These are phyloP conservation scores for Drosophila lutescens DNA, from an alignment of 2,888 invertebrate species.

Conservation along the genomic window DNA sequence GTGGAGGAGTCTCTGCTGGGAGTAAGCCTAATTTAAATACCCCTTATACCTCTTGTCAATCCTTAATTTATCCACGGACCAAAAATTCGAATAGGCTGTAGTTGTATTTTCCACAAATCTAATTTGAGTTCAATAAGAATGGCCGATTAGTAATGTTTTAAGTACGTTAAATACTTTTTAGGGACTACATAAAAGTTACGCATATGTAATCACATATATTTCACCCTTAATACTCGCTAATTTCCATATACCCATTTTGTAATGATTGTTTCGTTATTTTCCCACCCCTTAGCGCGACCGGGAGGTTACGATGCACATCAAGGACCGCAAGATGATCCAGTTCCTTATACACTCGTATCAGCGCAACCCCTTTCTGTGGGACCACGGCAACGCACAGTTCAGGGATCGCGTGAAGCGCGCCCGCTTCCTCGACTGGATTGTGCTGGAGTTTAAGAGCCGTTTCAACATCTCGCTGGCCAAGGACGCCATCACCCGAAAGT, in stretches of 20 bases:
- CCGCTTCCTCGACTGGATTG: conserved; percentile 80
- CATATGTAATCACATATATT: background rate
- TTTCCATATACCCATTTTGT: background rate
- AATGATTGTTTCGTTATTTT: background rate
- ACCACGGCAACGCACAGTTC: conserved; percentile 81
- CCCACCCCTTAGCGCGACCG: conserved; percentile 52
- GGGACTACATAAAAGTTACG: background rate
- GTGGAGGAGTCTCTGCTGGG: conserved; percentile 80
- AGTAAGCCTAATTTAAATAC: conserved; percentile 49
- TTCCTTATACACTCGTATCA: conserved; percentile 81
- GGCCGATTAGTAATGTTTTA: too few relatives aligned
- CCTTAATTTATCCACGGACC: too few relatives aligned
- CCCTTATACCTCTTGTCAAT: too few relatives aligned
- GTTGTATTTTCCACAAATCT: too few relatives aligned
- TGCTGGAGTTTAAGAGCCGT: conserved; percentile 78
- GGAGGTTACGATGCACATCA: conserved; percentile 80
- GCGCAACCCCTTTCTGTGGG: conserved; percentile 81
- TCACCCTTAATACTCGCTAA: conserved; percentile 1
- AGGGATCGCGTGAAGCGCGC: conserved; percentile 79
- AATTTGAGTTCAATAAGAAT: too few relatives aligned
- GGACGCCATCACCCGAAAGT: conserved; percentile 81
- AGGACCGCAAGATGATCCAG: conserved; percentile 82
- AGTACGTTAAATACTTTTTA: too few relatives aligned
- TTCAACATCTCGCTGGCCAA: conserved; percentile 79
- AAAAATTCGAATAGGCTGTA: too few relatives aligned